Percentiles rank a stretch among this genome's conserved stretches.
phyloP scores from a whole-genome alignment of 2,797 vertebrate genomes.

The Podarcis siculus region DNA sequence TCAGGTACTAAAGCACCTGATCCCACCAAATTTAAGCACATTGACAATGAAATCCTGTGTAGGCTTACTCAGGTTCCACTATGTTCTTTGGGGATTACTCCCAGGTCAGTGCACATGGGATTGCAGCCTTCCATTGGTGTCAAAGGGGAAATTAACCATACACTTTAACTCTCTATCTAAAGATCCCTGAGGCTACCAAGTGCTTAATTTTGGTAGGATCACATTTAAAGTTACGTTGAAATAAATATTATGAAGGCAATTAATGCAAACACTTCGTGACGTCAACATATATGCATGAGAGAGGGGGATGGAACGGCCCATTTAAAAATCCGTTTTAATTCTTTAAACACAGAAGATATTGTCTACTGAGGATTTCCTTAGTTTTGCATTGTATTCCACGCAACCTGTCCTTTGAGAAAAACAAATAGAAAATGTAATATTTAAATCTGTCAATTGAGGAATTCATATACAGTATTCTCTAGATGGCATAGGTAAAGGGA shows the following conservation, averaged over 20 bases:
- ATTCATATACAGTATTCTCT: too few species aligned
- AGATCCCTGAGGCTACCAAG: neutral
- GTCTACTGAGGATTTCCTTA: conserved; percentile 36
- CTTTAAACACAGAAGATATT: conserved; percentile 34
- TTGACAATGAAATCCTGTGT: too few species aligned
- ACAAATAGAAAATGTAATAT: conserved; percentile 32
- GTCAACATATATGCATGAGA: conserved; percentile 23
- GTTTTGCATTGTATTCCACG: conserved; percentile 46
- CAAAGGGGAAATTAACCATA: neutral
- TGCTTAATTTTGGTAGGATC: conserved; percentile 36
- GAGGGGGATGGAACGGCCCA: neutral
- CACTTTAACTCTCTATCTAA: conserved; percentile 23
- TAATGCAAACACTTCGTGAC: conserved; percentile 36
- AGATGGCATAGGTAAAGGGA: neutral
- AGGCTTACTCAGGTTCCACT: too few species aligned
- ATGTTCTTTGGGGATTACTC: neutral
- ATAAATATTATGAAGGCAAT: conserved; percentile 54
- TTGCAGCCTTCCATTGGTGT: neutral
- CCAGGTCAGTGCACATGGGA: neutral
- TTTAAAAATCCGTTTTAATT: neutral
- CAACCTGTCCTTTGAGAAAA: conserved; percentile 24
- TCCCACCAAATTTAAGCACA: too few species aligned
- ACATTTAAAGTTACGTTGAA: conserved; percentile 52
- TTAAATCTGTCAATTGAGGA: too few species aligned
- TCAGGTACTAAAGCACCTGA: too few species aligned